These are phyloP conservation scores for Amphipoea oculea DNA, from an alignment of 2,888 invertebrate genomes.

Conservation along the genomic window DNA sequence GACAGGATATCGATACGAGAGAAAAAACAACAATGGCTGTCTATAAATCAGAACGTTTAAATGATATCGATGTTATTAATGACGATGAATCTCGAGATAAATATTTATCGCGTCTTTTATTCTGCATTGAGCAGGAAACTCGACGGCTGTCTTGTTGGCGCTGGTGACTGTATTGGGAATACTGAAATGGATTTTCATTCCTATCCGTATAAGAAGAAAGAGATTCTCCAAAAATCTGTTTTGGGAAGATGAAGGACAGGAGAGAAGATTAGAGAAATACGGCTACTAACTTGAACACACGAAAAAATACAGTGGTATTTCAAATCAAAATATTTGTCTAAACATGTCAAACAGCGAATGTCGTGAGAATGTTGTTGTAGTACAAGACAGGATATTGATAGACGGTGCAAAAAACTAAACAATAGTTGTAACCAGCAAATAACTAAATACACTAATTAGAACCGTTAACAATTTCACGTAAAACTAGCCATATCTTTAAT, in stretches of 20 bases:
- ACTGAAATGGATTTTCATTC: not conserved
- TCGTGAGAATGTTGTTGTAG: constrained; percentile 27
- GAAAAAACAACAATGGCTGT: constrained; percentile 39
- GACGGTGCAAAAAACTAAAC: constrained; percentile 41
- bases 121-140: constrained; percentile 20
- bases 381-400: constrained; percentile 47
- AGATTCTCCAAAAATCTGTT: not conserved
- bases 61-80: constrained; percentile 14
- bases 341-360: constrained; percentile 10
- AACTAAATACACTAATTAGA: constrained; percentile 19
- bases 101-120: not conserved
- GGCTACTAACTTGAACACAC: not conserved
- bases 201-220: too few species aligned
- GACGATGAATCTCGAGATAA: constrained; percentile 7
- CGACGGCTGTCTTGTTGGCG: not conserved
- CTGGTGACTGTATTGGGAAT: not conserved
- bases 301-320: not conserved
- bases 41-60: constrained; percentile 22
- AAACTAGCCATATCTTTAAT: constrained; percentile 41
- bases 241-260: not conserved
- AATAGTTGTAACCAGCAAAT: constrained; percentile 36
- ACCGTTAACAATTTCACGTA: constrained; percentile 32
- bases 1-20: constrained; percentile 37
- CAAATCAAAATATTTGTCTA: not conserved
- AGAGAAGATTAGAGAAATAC: not conserved